A percentile compares a stretch with the other conserved stretches of the same genome.
These are phyloP conservation scores for Mesorhabditis spiculigera DNA, from an alignment of 2,888 invertebrate species.

Conservation along the genomic window DNA sequence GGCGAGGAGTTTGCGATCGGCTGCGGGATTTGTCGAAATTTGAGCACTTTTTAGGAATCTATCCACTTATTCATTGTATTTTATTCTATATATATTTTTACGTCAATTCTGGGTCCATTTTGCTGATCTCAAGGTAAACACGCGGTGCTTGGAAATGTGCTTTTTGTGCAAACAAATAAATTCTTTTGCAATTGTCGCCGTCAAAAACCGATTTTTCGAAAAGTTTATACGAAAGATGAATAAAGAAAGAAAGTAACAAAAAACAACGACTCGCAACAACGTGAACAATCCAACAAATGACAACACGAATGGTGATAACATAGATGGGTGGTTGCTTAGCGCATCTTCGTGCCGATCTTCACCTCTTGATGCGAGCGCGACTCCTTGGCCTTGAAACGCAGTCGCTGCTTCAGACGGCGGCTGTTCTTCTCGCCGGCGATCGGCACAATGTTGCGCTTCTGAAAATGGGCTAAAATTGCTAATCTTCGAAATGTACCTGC, in stretches of 20 bases:
- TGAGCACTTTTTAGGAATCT: conserved; percentile 68
- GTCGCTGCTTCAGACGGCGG: conserved; percentile 24
- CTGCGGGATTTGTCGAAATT: conserved; percentile 94
- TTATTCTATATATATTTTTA: neutral
- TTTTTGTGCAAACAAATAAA: neutral
- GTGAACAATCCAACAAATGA: neutral
- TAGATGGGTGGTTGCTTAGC: neutral
- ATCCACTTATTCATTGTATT: conserved; percentile 4
- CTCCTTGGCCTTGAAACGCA: conserved; percentile 9
- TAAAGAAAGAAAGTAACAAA: neutral
- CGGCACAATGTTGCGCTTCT: conserved; percentile 34
- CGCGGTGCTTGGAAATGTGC: no score
- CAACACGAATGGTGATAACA: no score
- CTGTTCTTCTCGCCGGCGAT: conserved; percentile 26
- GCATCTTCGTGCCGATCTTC: neutral
- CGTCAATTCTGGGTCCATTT: neutral
- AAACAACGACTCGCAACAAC: neutral
- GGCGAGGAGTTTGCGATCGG: conserved; percentile 97
- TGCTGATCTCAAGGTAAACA: neutral
- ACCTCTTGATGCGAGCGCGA: neutral
- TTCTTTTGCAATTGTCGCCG: neutral
- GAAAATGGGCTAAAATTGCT: neutral
- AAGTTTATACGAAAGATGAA: neutral
- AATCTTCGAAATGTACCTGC: conserved; percentile 10
- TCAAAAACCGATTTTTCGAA: neutral